phyloP scores from a whole-genome alignment of 2,888 invertebrate genomes.

The Gari tellinella region DNA sequence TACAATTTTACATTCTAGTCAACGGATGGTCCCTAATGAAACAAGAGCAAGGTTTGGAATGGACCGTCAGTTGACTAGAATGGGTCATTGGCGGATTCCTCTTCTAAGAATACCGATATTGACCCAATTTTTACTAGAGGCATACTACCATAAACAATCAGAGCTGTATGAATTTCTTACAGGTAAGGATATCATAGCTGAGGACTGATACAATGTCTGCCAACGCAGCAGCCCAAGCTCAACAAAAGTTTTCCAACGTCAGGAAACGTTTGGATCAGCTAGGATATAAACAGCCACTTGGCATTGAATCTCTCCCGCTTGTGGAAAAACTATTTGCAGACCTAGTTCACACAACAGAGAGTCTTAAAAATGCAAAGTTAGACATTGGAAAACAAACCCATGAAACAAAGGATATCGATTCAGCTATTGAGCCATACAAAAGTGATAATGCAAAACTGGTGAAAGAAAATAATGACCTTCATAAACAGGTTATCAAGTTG shows the following conservation, averaged over 20 bases:
- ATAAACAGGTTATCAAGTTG: constrained; percentile 81
- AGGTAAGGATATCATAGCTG: too few relatives aligned
- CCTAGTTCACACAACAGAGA: constrained; percentile 94
- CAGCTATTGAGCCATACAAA: constrained; percentile 82
- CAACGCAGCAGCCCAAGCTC: constrained; percentile 72
- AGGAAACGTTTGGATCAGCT: constrained; percentile 92
- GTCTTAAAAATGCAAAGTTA: constrained; percentile 92
- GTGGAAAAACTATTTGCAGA: constrained; percentile 93
- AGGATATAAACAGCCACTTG: constrained; percentile 92
- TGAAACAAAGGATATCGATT: constrained; percentile 68
- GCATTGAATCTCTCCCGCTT: constrained; percentile 90
- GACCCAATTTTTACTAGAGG: too few relatives aligned
- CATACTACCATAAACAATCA: too few relatives aligned
- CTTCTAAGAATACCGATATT: too few relatives aligned
- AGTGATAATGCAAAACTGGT: constrained; percentile 84
- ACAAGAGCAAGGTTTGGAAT: too few relatives aligned
- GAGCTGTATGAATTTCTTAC: too few relatives aligned
- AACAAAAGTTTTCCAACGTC: constrained; percentile 85
- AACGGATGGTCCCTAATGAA: too few relatives aligned
- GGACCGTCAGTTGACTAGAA: too few relatives aligned
- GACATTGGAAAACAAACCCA: constrained; percentile 71
- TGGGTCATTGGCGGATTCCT: too few relatives aligned
- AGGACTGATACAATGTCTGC: too few relatives aligned
- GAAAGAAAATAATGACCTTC: constrained; percentile 84
- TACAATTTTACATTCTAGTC: too few relatives aligned